Percentiles rank a stretch among this genome's conserved stretches.
Evolutionary conservation across 2,888 invertebrate species (phyloP).

Genomic region (Clanis bilineata): DNA sequence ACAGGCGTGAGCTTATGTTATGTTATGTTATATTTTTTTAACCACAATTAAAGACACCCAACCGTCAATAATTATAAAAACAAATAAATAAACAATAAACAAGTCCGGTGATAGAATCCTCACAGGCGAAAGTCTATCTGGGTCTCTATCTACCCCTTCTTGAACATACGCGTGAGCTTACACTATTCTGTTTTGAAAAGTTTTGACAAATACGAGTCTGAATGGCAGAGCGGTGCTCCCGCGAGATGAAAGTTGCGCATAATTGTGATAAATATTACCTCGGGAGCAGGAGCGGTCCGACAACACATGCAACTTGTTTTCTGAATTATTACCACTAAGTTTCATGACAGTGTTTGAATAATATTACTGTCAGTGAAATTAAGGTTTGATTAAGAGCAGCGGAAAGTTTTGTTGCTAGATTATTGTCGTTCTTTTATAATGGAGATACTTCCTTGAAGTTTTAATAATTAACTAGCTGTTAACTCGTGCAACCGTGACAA

Average conservation of each 20-base stretch:
- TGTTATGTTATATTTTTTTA: too few relatives aligned
- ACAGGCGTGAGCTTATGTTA: too few relatives aligned
- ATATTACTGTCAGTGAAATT: neutral
- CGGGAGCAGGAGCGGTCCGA: neutral
- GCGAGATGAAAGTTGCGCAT: neutral
- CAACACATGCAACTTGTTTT: neutral
- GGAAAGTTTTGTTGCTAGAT: neutral
- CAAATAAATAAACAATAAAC: too few relatives aligned
- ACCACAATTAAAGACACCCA: too few relatives aligned
- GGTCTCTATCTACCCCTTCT: too few relatives aligned
- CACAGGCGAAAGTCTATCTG: too few relatives aligned
- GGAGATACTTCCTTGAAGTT: too few relatives aligned
- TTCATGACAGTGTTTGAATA: neutral
- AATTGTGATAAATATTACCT: slow-evolving; percentile 3
- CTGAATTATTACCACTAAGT: neutral
- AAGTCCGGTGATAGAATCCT: too few relatives aligned
- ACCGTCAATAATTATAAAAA: too few relatives aligned
- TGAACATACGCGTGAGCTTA: too few relatives aligned
- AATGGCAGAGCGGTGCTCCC: neutral
- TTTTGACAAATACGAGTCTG: neutral
- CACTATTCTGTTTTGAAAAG: neutral
- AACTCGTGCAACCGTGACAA: too few relatives aligned
- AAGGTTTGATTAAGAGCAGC: neutral
- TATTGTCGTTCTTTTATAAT: neutral
- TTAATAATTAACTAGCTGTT: too few relatives aligned